phyloP scores from a whole-genome alignment of 2,113 vertebrate genomes.

The Carlito syrichta region DNA sequence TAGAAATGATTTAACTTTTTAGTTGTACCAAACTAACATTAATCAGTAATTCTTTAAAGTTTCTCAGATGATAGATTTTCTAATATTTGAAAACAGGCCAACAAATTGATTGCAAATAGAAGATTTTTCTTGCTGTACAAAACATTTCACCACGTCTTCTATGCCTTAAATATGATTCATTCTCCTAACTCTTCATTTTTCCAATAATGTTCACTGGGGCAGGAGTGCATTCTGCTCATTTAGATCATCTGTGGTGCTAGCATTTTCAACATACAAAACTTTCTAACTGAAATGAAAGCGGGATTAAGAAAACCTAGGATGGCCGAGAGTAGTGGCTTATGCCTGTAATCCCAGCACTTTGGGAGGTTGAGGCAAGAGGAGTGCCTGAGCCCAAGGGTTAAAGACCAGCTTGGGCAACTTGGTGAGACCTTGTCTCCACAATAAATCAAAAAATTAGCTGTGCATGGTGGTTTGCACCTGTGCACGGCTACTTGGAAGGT shows the following conservation, averaged over 20 bases:
- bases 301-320: background rate
- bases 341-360: too few species aligned
- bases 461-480: too few species aligned
- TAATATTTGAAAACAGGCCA: background rate
- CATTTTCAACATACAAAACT: background rate
- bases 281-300: constrained; percentile 3
- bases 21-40: background rate
- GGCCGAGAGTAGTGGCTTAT: too few species aligned
- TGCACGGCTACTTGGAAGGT: too few species aligned
- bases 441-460: too few species aligned
- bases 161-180: background rate
- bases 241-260: background rate
- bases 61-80: background rate
- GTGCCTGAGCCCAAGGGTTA: too few species aligned
- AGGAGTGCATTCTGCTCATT: background rate
- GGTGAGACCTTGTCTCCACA: too few species aligned
- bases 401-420: too few species aligned
- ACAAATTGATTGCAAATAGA: background rate
- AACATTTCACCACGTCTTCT: background rate
- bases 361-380: too few species aligned
- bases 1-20: background rate
- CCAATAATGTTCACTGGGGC: background rate
- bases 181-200: background rate
- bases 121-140: background rate
- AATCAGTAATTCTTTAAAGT: background rate